Conservation (phyloP, 2,888 invertebrate species). For the Fabriciana adippe region DNA sequence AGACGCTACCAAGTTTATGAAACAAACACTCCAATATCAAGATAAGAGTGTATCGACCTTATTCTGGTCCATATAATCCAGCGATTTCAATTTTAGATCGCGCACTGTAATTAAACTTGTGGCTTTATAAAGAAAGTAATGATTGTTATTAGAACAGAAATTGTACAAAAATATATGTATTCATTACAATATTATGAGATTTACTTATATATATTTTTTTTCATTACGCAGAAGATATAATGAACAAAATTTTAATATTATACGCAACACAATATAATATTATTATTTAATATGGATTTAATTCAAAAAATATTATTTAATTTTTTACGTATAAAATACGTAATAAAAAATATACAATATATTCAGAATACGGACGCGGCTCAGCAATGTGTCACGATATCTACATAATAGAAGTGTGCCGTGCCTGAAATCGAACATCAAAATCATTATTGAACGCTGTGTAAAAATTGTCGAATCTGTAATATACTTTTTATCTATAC, state of each 20-base stretch:
- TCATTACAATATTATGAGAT: too few relatives aligned
- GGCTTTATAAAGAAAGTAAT: slow-evolving; percentile 2
- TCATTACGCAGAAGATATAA: too few relatives aligned
- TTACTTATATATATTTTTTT: too few relatives aligned
- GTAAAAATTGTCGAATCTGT: background rate
- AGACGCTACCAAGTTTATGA: slow-evolving; percentile 36
- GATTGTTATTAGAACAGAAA: background rate
- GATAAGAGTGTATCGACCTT: slow-evolving; percentile 39
- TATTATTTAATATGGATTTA: background rate
- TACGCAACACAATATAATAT: too few relatives aligned
- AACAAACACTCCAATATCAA: slow-evolving; percentile 37
- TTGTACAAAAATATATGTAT: background rate
- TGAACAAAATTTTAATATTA: too few relatives aligned
- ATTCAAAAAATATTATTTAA: background rate
- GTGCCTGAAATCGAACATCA: slow-evolving; percentile 28
- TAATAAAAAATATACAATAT: background rate
- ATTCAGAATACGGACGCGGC: slow-evolving; percentile 33
- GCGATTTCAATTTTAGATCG: slow-evolving; percentile 22
- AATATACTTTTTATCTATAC: too few relatives aligned
- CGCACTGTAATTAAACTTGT: slow-evolving; percentile 8
- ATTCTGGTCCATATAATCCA: slow-evolving; percentile 32
- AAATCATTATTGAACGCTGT: slow-evolving; percentile 23
- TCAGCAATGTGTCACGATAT: slow-evolving; percentile 33
- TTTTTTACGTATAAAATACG: background rate
- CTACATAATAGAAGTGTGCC: slow-evolving; percentile 31